Percentiles rank a stretch among this genome's conserved stretches.
Conservation (phyloP, 2,797 vertebrate species). For the Kryptopterus vitreolus region DNA sequence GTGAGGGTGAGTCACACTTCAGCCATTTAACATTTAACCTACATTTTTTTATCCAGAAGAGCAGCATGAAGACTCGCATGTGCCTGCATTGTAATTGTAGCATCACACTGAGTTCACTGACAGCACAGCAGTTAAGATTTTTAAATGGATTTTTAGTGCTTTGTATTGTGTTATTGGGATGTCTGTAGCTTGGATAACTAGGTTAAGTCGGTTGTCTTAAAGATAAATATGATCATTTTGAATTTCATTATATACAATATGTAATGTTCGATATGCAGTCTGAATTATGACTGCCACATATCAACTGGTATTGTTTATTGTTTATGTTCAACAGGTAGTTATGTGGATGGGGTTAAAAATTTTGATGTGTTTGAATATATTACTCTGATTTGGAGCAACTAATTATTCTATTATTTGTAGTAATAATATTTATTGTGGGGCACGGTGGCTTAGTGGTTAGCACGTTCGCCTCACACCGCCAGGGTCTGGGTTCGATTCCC, state of each 20-base stretch:
- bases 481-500: too few species aligned
- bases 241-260: not conserved
- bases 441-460: too few species aligned
- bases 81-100: not conserved
- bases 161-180: not conserved
- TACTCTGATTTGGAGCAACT: not conserved
- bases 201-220: not conserved
- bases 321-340: not conserved
- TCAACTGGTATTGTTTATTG: not conserved
- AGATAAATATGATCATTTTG: not conserved
- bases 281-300: not conserved
- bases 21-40: not conserved
- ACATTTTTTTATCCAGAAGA: too few species aligned
- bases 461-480: too few species aligned
- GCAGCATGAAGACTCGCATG: too few species aligned
- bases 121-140: not conserved
- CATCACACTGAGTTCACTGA: not conserved
- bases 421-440: not conserved
- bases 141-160: not conserved
- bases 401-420: not conserved
- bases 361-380: not conserved
- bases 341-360: not conserved
- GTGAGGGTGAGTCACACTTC: slow-evolving; percentile 80
- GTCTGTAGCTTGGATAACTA: not conserved
- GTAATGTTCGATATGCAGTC: not conserved